A percentile compares a stretch with the other conserved stretches of the same genome.
phyloP scores from a whole-genome alignment of 2,888 invertebrate species.

The Mechanitis mazaeus region DNA sequence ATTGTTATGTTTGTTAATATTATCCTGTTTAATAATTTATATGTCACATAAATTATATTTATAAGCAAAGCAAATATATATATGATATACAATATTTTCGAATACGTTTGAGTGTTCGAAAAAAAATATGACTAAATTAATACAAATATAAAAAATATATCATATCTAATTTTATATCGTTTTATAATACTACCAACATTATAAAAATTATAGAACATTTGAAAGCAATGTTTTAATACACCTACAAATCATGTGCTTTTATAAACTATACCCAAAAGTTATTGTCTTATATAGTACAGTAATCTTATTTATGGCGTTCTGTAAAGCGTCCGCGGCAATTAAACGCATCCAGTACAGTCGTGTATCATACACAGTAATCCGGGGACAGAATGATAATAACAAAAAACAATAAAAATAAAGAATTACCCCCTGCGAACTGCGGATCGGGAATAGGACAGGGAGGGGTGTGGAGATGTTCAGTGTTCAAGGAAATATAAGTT shows the following conservation, averaged over 20 bases:
- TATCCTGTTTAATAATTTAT: slow-evolving; percentile 7
- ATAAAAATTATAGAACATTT: no score
- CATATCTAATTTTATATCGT: no score
- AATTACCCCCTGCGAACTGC: slow-evolving; percentile 68
- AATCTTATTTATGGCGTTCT: slow-evolving; percentile 69
- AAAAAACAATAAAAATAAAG: slow-evolving; percentile 77
- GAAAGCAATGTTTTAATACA: no score
- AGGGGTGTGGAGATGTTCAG: slow-evolving; percentile 37
- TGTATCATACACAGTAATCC: slow-evolving; percentile 71
- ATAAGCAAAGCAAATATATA: background rate
- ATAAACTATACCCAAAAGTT: background rate
- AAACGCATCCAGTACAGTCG: slow-evolving; percentile 70
- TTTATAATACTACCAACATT: no score
- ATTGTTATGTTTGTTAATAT: slow-evolving; percentile 28
- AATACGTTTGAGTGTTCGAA: no score
- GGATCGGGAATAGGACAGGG: slow-evolving; percentile 54
- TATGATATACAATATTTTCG: slow-evolving; percentile 4
- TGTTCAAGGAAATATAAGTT: background rate
- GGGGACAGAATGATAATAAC: slow-evolving; percentile 75
- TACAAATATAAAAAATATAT: no score
- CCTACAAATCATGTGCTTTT: background rate
- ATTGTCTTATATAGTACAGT: slow-evolving; percentile 27
- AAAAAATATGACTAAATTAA: no score
- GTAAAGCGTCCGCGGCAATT: slow-evolving; percentile 68
- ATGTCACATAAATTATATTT: slow-evolving; percentile 7